phyloP scores from a whole-genome alignment of 2,888 invertebrate species.

The Noctua pronuba region DNA sequence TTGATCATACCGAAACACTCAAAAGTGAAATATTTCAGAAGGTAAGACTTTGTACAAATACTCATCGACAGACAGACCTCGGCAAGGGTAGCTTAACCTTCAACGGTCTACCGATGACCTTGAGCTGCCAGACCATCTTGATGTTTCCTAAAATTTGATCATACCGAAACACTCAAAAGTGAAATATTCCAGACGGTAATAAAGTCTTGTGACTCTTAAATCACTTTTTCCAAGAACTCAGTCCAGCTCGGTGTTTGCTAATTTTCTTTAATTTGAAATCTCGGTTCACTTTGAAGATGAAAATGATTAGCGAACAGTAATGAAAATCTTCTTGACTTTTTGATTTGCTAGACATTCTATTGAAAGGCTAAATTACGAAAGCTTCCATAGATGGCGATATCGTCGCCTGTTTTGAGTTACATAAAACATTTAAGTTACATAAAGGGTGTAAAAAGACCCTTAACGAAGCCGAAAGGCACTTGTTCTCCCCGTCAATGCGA shows the following conservation, averaged over 20 bases:
- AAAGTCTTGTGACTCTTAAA: neutral
- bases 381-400: neutral
- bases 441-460: no score
- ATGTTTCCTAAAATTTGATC: neutral
- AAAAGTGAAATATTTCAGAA: neutral
- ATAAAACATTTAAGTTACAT: no score
- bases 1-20: no score
- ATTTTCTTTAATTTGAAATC: conserved; percentile 22
- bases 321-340: conserved; percentile 18
- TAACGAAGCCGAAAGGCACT: no score
- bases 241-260: conserved; percentile 2
- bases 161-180: neutral
- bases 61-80: neutral
- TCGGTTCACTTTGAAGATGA: conserved; percentile 18
- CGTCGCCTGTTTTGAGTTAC: no score
- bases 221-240: neutral
- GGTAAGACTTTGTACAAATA: neutral
- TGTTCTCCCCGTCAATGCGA: no score
- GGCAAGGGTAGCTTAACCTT: neutral
- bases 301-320: conserved; percentile 16
- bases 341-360: neutral
- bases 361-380: neutral
- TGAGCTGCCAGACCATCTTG: neutral
- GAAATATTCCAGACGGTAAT: neutral
- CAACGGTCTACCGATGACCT: neutral